Evolutionary conservation across 2,113 vertebrate genomes (phyloP), one percentile per base, ranked within the genome.

Genomic region (Leucopsar rothschildi): DNA sequence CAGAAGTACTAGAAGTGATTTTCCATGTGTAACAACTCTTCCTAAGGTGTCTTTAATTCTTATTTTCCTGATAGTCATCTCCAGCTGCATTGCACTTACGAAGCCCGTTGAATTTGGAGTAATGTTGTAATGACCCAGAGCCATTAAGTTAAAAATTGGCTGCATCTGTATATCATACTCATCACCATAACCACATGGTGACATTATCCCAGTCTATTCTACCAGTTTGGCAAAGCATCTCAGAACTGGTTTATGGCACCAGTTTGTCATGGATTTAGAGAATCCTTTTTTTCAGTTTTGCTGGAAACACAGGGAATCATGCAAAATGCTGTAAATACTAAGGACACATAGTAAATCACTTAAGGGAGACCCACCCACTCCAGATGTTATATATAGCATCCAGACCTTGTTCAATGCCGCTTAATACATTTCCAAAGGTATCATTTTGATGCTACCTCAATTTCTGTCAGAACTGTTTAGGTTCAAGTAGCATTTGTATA

Each of bases 391-490:
- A 23, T 12, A 11, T 9, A 68, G 18, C 6, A 24, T 75, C 65
- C 28, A 82, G 29, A 40, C 15, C 35, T 61, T 82, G 13, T 31
- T 92, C 29, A 17, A 24, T 65, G 27, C 31, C 3, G 3, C 73
- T 80, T 49, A n/a, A 82, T 22, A 39, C 33, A 56, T 84, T 95
- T 68, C 89, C 83, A 52, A 90, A 82, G 83, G 53, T 12, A 71
- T 71, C 47, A 40, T 40, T 75, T 16, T 50, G 29, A 64, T 91
- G 40, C 84, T 91, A 75, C 19, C 24, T 83, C 70, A 81, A n/a
- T 71, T 93, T 96, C 69, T 93, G 28, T 21, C 92, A 97, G 68
- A 86, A 63, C 25, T 80, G 21, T 72, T 94, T 95, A 91, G 55
- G 56, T 92, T 88, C 86, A 75, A 50, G 33, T 65, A 92, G 28